phyloP scores from a whole-genome alignment of 2,888 invertebrate species.

The Autographa gamma region DNA sequence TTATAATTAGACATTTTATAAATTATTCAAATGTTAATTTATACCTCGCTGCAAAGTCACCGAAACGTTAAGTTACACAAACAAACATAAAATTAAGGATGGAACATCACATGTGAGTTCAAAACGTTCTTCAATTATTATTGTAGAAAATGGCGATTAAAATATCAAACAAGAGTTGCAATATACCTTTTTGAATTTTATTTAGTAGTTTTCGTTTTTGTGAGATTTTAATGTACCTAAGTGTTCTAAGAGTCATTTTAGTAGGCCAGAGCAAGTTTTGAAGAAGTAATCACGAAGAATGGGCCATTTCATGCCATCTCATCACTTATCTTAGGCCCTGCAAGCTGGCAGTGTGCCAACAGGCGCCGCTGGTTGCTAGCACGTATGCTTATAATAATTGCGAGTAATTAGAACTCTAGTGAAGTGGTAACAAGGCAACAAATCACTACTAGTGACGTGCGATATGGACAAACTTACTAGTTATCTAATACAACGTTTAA shows the following conservation, averaged over 20 bases:
- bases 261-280: conserved; percentile 14
- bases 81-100: background rate
- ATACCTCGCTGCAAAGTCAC: background rate
- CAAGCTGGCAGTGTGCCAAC: conserved; percentile 42
- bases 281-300: conserved; percentile 39
- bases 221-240: background rate
- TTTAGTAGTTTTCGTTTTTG: no score
- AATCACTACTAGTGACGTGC: conserved; percentile 25
- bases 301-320: conserved; percentile 47
- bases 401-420: conserved; percentile 38
- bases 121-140: background rate
- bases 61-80: background rate
- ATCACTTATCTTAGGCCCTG: conserved; percentile 47
- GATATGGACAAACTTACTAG: conserved; percentile 10
- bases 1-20: background rate
- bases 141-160: background rate
- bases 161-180: no score
- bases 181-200: no score
- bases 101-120: background rate
- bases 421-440: conserved; percentile 21
- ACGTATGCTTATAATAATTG: conserved; percentile 44
- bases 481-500: no score
- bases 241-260: conserved; percentile 4
- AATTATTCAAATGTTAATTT: background rate
- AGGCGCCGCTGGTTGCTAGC: conserved; percentile 11